Evolutionary conservation across 2,888 invertebrate species (phyloP), one percentile per base, ranked within the genome.

Genomic region (Drosophila barbarae): DNA sequence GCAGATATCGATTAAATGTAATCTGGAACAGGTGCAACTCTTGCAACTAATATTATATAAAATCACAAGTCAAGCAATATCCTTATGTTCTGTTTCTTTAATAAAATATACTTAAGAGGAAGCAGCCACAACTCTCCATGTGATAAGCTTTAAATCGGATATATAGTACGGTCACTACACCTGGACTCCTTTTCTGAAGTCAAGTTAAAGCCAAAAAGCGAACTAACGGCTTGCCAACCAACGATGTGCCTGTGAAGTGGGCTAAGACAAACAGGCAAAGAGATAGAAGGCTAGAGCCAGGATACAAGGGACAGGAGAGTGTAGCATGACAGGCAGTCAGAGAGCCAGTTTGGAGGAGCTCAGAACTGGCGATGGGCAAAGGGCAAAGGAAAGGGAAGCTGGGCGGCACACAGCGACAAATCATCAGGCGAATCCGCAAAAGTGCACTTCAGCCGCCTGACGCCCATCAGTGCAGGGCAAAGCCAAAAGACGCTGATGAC

Each of bases 401-500:
- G 23, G 13, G 18, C 49, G 30, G 2, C 57, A 69, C 54, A 69
- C 54, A 61, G 49, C 63, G 56, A 70, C 71, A 84, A 74, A 81
- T 84, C 84, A 73, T 53, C 68, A 69, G 65, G 61, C 71, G 77
- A 83, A 80, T 77, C 77, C 76, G 64, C 72, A 72, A 71, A 84
- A 78, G 80, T 80, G 84, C 80, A 84, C 84, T 80, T 77, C 71
- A 70, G 69, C 53, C 59, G 66, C 42, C 54, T 55, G 61, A 35
- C 55, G 70, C 44, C 63, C 69, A 56, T 44, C 51, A 53, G 49
- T 46, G 59, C 34, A 21, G 47, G 23, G 44, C 42, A 67, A 72
- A 59, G 51, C 64, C 52, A 73, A 67, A 75, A 77, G 80, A 73
- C 69, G 65, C 65, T 72, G 79, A 75, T 83, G 81, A 79, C 66